A percentile compares a stretch with the other conserved stretches of the same genome.
phyloP scores from a whole-genome alignment of 1,140 invertebrate genomes.

The Hyphantria cunea region DNA sequence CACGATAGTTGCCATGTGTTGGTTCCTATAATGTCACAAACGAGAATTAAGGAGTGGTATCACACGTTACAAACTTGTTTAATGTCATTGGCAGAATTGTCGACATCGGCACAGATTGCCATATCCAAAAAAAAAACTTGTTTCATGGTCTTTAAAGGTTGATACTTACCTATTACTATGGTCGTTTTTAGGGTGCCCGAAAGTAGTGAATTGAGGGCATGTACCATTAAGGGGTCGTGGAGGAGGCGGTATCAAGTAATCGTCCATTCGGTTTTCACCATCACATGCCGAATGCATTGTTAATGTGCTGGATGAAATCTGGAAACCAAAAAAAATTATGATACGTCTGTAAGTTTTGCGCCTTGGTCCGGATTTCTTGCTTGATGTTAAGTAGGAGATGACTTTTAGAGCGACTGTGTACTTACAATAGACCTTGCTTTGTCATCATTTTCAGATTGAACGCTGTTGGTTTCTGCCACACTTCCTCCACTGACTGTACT shows the following conservation, averaged over 20 bases:
- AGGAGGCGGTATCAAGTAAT: slow-evolving; percentile 83
- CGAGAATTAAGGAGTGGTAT: too few relatives aligned
- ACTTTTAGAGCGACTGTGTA: slow-evolving; percentile 14
- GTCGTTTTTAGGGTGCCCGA: slow-evolving; percentile 71
- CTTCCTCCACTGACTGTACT: slow-evolving; percentile 90
- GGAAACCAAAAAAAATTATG: slow-evolving; percentile 29
- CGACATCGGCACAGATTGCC: too few relatives aligned
- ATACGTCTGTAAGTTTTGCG: too few relatives aligned
- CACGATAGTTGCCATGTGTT: slow-evolving; percentile 74
- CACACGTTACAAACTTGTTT: too few relatives aligned
- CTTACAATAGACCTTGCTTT: slow-evolving; percentile 83
- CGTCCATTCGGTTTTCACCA: slow-evolving; percentile 70
- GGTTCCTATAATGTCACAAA: slow-evolving; percentile 21
- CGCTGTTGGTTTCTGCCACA: slow-evolving; percentile 91
- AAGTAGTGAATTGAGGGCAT: slow-evolving; percentile 70
- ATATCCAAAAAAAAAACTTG: too few relatives aligned
- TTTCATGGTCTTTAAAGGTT: neutral
- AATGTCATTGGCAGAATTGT: too few relatives aligned
- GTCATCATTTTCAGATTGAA: slow-evolving; percentile 92
- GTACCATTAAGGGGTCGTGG: slow-evolving; percentile 78
- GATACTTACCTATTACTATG: slow-evolving; percentile 46
- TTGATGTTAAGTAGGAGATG: too few relatives aligned
- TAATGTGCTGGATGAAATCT: slow-evolving; percentile 73
- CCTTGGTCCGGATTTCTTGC: too few relatives aligned
- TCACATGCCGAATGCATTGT: slow-evolving; percentile 72